Conservation (phyloP, 2,113 vertebrate genomes). For the Corvus cornix region DNA sequence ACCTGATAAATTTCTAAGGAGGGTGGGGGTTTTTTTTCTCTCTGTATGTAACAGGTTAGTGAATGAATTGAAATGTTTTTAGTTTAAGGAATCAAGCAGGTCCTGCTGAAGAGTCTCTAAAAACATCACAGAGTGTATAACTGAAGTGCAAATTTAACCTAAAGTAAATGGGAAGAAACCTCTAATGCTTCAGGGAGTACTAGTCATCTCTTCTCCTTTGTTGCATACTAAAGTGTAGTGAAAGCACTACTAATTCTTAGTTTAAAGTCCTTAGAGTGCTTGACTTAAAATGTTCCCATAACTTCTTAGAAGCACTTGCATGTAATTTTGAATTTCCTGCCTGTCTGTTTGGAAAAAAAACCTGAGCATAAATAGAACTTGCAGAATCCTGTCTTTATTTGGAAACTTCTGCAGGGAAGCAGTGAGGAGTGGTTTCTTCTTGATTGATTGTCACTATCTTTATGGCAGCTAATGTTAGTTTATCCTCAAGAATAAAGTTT, state of each 20-base stretch:
- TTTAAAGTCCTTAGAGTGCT: neutral
- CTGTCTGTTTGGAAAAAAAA: rapidly evolving
- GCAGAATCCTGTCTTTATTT: neutral
- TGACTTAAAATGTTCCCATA: neutral
- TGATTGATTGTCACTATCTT: neutral
- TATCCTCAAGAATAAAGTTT: neutral
- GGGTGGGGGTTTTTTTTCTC: neutral
- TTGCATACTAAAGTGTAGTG: neutral
- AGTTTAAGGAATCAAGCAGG: neutral
- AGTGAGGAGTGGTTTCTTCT: neutral
- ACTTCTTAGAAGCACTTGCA: neutral
- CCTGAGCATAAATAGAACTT: neutral
- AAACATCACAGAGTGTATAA: neutral
- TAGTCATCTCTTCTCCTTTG: neutral
- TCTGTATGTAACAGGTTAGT: neutral
- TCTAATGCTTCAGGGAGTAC: neutral
- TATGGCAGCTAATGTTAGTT: neutral
- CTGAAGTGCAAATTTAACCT: neutral
- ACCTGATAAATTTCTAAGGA: neutral
- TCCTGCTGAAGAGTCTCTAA: neutral
- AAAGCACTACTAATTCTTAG: neutral
- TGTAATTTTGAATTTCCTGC: neutral
- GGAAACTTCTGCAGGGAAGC: neutral
- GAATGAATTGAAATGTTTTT: neutral
- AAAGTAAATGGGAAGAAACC: neutral